phyloP scores from a whole-genome alignment of 2,888 invertebrate species.

The Hemaris fuciformis region DNA sequence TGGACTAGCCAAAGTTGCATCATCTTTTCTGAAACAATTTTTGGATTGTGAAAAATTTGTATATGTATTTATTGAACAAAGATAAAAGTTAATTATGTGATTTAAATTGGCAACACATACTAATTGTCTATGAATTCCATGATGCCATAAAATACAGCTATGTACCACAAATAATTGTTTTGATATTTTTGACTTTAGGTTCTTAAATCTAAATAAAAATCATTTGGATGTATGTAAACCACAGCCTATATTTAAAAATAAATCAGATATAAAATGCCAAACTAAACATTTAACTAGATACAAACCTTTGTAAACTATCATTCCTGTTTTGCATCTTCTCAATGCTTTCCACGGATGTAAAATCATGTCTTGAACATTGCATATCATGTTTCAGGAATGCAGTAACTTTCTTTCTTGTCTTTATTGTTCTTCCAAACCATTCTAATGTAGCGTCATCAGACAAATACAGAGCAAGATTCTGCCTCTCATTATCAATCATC shows the following conservation, averaged over 20 bases:
- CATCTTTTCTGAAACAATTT: slow-evolving; percentile 56
- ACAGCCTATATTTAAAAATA: neutral
- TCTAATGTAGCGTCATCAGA: slow-evolving; percentile 80
- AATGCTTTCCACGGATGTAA: slow-evolving; percentile 68
- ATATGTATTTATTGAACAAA: slow-evolving; percentile 9
- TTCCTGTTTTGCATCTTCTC: slow-evolving; percentile 55
- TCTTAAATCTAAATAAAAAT: neutral
- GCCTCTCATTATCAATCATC: slow-evolving; percentile 75
- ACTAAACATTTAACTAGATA: neutral
- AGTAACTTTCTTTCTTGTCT: slow-evolving; percentile 80
- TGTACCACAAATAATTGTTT: too few species aligned
- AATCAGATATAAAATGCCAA: neutral
- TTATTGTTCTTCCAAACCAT: slow-evolving; percentile 85
- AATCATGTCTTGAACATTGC: slow-evolving; percentile 75
- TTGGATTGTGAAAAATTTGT: slow-evolving; percentile 15
- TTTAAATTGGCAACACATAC: neutral
- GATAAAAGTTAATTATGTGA: too few species aligned
- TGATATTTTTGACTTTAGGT: neutral
- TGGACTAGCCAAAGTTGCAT: slow-evolving; percentile 48
- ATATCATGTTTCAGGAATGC: slow-evolving; percentile 80
- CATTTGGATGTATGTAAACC: neutral
- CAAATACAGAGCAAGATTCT: slow-evolving; percentile 70
- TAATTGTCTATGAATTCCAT: neutral
- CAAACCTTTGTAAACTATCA: slow-evolving; percentile 52
- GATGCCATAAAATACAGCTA: too few species aligned